Conservation (phyloP, 2,888 invertebrate genomes). For the Nemotelus nigrinus region DNA sequence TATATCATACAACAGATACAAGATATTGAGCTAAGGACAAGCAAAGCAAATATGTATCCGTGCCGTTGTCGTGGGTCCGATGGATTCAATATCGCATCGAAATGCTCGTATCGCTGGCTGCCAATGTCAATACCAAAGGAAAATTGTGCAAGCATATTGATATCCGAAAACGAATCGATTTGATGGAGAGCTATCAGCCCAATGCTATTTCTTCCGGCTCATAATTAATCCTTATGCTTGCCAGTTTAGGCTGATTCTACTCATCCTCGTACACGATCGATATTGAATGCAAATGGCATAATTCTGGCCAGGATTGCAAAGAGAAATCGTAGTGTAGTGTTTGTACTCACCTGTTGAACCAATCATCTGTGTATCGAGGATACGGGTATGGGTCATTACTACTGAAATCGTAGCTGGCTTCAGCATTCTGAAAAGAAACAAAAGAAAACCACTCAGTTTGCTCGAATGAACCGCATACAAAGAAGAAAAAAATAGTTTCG, state of each 20-base stretch:
- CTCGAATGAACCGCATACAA: no score
- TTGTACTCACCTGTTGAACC: conserved; percentile 94
- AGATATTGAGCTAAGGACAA: not conserved
- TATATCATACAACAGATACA: not conserved
- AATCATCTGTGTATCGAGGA: conserved; percentile 98
- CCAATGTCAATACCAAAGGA: not conserved
- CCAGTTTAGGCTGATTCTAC: not conserved
- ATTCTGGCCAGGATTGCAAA: not conserved
- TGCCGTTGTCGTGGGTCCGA: no score
- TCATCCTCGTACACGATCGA: conserved; percentile 1
- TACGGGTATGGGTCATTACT: conserved; percentile 99
- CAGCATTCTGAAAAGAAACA: conserved; percentile 80
- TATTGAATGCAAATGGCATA: not conserved
- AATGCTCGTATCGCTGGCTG: not conserved
- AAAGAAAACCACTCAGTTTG: no score
- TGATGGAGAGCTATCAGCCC: not conserved
- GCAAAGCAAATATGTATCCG: no score
- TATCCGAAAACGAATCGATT: not conserved
- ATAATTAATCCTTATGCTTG: conserved; percentile 1
- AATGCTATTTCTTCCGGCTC: not conserved
- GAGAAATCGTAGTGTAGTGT: not conserved
- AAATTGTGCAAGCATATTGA: conserved; percentile 8
- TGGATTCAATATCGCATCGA: no score
- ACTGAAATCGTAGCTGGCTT: conserved; percentile 99
- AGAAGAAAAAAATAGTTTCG: no score